Conservation (phyloP, 2,797 vertebrate genomes). For the Pseudochirops cupreus region DNA sequence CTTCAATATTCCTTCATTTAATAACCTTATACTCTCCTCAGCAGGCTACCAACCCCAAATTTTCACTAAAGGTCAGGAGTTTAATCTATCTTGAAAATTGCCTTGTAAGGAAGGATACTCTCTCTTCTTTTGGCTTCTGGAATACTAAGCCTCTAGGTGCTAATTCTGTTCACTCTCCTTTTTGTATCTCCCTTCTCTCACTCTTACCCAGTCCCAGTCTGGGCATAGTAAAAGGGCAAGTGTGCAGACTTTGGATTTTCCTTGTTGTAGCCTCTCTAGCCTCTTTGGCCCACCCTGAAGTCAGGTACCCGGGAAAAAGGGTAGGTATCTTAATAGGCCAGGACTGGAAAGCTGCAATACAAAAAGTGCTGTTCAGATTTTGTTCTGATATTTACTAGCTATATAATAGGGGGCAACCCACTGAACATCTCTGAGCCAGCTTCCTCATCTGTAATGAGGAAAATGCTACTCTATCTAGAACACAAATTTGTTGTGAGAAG, state of each 20-base stretch:
- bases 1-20: background rate
- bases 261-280: background rate
- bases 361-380: background rate
- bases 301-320: background rate
- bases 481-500: background rate
- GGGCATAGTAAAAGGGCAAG: too few relatives aligned
- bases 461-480: background rate
- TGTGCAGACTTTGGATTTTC: background rate
- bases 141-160: background rate
- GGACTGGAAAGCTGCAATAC: background rate
- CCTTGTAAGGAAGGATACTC: background rate
- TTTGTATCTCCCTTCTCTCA: too few relatives aligned
- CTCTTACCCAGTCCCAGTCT: too few relatives aligned
- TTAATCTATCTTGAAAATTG: background rate
- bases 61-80: background rate
- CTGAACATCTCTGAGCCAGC: background rate
- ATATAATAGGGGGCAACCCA: background rate
- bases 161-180: background rate
- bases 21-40: background rate
- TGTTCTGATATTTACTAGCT: background rate
- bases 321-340: background rate
- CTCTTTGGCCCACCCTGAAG: background rate
- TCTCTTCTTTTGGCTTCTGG: background rate
- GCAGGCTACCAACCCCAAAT: background rate
- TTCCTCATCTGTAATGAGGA: background rate